Evolutionary conservation across 2,888 invertebrate species (phyloP).

Genomic region (Melinaea marsaeus): DNA sequence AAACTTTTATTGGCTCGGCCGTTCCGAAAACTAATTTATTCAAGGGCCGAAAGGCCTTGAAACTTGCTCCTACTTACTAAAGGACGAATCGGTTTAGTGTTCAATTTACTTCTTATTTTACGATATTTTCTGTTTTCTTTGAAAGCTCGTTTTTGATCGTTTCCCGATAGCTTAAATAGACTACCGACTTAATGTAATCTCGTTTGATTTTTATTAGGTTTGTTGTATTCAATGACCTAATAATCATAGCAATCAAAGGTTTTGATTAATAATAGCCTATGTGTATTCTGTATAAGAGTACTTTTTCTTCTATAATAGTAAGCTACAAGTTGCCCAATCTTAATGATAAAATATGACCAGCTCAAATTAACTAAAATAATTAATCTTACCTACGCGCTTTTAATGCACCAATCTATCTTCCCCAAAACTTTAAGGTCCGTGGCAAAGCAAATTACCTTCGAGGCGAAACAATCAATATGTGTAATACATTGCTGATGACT

Average conservation of each 20-base stretch:
- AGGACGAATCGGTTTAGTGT: constrained; percentile 42
- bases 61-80: constrained; percentile 54
- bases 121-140: constrained; percentile 50
- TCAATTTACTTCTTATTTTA: constrained; percentile 58
- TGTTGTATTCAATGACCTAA: constrained; percentile 9
- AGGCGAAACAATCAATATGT: constrained; percentile 52
- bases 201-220: constrained; percentile 10
- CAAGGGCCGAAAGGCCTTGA: constrained; percentile 65
- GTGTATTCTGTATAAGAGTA: too few species aligned
- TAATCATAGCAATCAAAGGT: neutral
- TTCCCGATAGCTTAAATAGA: constrained; percentile 32
- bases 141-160: constrained; percentile 36
- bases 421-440: constrained; percentile 42
- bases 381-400: constrained; percentile 4
- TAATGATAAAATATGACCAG: too few species aligned
- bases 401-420: constrained; percentile 25
- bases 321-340: too few species aligned
- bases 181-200: constrained; percentile 17
- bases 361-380: neutral
- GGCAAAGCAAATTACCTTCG: constrained; percentile 66
- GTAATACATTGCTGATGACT: constrained; percentile 59
- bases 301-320: too few species aligned
- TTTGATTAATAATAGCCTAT: too few species aligned
- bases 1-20: constrained; percentile 74
- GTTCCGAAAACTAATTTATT: constrained; percentile 76